phyloP scores from a whole-genome alignment of 2,113 vertebrate genomes.

The Epinephelus moara region DNA sequence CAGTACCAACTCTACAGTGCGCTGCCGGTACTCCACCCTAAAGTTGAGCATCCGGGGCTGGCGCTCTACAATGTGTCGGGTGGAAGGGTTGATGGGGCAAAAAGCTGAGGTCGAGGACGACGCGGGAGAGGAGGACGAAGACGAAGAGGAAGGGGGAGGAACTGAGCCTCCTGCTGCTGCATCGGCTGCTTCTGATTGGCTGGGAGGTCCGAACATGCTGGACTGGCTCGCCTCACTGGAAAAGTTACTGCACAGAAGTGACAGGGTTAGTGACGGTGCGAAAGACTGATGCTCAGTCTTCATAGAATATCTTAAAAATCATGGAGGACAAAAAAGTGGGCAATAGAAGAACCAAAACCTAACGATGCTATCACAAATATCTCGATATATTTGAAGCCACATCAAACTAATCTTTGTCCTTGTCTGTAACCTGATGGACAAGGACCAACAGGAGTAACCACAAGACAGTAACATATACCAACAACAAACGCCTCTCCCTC shows the following conservation, averaged over 20 bases:
- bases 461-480: background rate
- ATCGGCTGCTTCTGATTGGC: constrained; percentile 77
- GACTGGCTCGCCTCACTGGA: constrained; percentile 88
- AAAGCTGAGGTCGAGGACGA: constrained; percentile 90
- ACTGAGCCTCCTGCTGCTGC: constrained; percentile 69
- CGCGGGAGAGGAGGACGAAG: constrained; percentile 84
- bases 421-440: background rate
- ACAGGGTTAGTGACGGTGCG: background rate
- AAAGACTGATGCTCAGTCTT: background rate
- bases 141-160: constrained; percentile 73
- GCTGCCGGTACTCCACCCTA: constrained; percentile 96
- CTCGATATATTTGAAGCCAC: background rate
- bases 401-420: background rate
- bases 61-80: constrained; percentile 94
- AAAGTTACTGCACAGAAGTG: constrained; percentile 85
- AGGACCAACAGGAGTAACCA: background rate
- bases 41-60: constrained; percentile 97
- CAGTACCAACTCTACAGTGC: constrained; percentile 94
- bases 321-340: background rate
- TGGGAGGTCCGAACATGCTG: constrained; percentile 76
- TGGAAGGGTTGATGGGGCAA: constrained; percentile 90
- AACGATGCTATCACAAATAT: background rate
- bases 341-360: background rate
- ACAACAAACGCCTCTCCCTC: background rate
- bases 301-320: background rate